phyloP scores from a whole-genome alignment of 2,113 vertebrate genomes.

The Micromys minutus region DNA sequence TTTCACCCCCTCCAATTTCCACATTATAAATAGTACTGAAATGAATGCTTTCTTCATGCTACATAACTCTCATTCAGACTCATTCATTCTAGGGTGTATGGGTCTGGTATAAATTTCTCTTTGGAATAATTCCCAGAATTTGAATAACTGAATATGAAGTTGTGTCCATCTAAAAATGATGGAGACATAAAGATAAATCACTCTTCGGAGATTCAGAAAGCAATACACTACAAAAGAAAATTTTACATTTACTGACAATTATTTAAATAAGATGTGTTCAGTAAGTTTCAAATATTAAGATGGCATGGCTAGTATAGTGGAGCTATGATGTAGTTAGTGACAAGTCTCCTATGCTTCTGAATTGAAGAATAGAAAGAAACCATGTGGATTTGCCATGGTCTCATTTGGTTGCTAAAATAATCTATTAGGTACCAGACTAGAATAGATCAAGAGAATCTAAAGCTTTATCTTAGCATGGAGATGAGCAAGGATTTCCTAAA shows the following conservation, averaged over 20 bases:
- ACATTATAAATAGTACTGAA: slow-evolving; percentile 53
- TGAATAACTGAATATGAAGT: slow-evolving; percentile 57
- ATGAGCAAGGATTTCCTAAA: background rate
- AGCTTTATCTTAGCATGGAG: background rate
- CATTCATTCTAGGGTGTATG: slow-evolving; percentile 57
- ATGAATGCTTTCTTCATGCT: slow-evolving; percentile 48
- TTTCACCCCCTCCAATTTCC: slow-evolving; percentile 41
- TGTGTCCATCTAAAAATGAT: slow-evolving; percentile 55
- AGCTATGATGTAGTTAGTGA: background rate
- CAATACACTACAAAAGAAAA: background rate
- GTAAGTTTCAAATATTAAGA: slow-evolving; percentile 20
- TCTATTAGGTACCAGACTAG: background rate
- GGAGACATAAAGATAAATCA: slow-evolving; percentile 61
- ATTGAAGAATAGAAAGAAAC: background rate
- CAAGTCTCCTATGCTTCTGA: background rate
- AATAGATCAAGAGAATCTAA: background rate
- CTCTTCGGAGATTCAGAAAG: slow-evolving; percentile 46
- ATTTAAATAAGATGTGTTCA: slow-evolving; percentile 1
- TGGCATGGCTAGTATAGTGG: background rate
- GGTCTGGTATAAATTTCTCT: slow-evolving; percentile 50
- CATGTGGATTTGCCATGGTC: background rate
- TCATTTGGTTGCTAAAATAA: background rate
- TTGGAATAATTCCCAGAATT: slow-evolving; percentile 76
- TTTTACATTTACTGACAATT: slow-evolving; percentile 3
- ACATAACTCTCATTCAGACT: slow-evolving; percentile 44